Base-by-base conservation (phyloP, 2,113 vertebrate genomes). In the Silurus meridionalis region DNA sequence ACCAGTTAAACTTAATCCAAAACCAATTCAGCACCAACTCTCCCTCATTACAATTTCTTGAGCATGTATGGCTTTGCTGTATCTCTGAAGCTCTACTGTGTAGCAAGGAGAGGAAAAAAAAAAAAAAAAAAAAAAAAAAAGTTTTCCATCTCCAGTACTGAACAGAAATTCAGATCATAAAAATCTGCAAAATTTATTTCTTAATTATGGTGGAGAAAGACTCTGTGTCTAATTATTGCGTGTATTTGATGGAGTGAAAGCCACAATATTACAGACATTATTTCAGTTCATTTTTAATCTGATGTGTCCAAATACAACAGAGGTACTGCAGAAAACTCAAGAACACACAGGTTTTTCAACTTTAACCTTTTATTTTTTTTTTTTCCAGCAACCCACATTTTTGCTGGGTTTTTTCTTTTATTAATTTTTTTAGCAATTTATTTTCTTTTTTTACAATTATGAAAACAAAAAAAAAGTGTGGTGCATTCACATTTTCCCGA, bases 401-500 rank as follows among this genome's bases (percentile, higher is more conserved):
- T 92, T 80, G 63, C 87, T 81, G 37, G 37, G 37, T 37, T 83
- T 82, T 72, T 23, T 71, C 87, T 89, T 52, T 52, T 91, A 90
- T 90, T 91, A 67, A 89, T 95, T 90, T 97, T 94, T 96, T 96
- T 96, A 92, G 93, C 92, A 96, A 96, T 95, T 93, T 95, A 94
- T 95, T 91, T 92, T 94, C 95, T 94, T 95, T 95, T 92, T 96
- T 95, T 96, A 98, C 96, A 97, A 94, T 96, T 96, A 96, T 96
- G 96, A 97, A 97, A 97, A 96, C 94, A 96, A 95, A 96, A 23
- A 69, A 96, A 96, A 95, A 94, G 97, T 95, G 95, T 96, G 90
- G 95, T 96, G 97, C 97, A 96, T 98, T 97, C 97, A 98, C 97
- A 98, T 97, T 97, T 97, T 96, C 96, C 96, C 96, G 93, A 97